These are phyloP conservation scores for Cyanocitta stelleri DNA, from an alignment of 2,113 vertebrate species.

Conservation along the genomic window DNA sequence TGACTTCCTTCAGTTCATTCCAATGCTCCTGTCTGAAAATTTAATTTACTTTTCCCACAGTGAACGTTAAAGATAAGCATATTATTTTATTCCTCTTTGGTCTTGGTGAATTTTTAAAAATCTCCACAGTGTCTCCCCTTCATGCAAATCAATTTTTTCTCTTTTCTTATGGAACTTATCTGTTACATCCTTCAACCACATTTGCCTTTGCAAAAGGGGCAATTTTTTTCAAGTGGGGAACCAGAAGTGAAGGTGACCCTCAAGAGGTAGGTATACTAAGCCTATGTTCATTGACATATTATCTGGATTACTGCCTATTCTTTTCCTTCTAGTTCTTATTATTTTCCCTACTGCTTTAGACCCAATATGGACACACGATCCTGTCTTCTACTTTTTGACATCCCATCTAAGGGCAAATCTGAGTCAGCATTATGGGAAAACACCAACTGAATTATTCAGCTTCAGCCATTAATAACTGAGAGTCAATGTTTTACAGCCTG, in stretches of 20 bases:
- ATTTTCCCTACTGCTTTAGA: neutral
- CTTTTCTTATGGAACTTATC: neutral
- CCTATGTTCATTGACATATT: neutral
- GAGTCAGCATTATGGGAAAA: neutral
- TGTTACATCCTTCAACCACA: neutral
- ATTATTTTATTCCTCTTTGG: neutral
- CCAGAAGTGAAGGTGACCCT: neutral
- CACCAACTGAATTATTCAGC: neutral
- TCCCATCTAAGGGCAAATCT: neutral
- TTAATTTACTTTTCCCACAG: neutral
- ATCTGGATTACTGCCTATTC: neutral
- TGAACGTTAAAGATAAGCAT: neutral
- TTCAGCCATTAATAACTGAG: neutral
- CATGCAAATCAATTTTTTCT: neutral
- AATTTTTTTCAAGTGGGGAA: neutral
- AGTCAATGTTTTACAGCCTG: neutral
- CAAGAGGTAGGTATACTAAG: neutral
- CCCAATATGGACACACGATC: neutral
- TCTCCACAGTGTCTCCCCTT: neutral
- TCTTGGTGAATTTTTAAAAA: neutral
- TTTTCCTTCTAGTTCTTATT: neutral
- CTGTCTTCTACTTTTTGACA: neutral
- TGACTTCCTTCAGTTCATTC: neutral
- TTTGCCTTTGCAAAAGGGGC: neutral
- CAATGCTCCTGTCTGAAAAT: neutral